These are phyloP conservation scores for Trichomycterus rosablanca DNA, from an alignment of 2,113 vertebrate species.

Conservation along the genomic window DNA sequence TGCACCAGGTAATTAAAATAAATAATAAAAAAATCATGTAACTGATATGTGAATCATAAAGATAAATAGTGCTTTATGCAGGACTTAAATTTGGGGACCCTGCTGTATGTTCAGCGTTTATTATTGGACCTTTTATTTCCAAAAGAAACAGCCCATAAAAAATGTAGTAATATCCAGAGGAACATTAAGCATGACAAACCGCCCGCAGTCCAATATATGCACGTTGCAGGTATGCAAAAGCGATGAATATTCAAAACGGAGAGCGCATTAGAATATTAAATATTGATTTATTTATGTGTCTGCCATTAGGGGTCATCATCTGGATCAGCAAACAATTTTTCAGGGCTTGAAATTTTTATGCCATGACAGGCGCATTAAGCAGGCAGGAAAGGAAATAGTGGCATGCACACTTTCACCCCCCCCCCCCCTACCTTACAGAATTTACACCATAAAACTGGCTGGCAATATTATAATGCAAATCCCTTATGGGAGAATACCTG, in stretches of 20 bases:
- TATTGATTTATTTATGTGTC: constrained; percentile 47
- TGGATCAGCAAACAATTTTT: constrained; percentile 50
- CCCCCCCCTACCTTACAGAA: constrained; percentile 7
- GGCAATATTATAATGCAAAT: constrained; percentile 43
- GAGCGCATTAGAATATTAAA: constrained; percentile 47
- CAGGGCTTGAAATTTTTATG: constrained; percentile 42
- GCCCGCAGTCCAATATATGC: constrained; percentile 25
- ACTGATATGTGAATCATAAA: no score
- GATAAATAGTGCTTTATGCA: no score
- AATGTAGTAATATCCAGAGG: neutral
- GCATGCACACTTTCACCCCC: constrained; percentile 24
- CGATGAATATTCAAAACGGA: constrained; percentile 35
- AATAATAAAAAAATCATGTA: no score
- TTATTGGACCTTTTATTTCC: no score
- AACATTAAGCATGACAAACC: constrained; percentile 14
- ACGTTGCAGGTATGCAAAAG: constrained; percentile 34
- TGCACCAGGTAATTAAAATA: no score
- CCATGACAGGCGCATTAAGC: constrained; percentile 44
- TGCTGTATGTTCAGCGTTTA: no score
- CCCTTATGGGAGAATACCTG: constrained; percentile 45
- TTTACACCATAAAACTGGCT: constrained; percentile 36
- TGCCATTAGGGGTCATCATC: constrained; percentile 48
- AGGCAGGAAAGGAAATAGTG: constrained; percentile 17
- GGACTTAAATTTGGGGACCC: no score
- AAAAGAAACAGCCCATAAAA: neutral